Percentiles rank a stretch among this genome's conserved stretches.
phyloP scores from a whole-genome alignment of 2,888 invertebrate genomes.

The Oscheius sp. region DNA sequence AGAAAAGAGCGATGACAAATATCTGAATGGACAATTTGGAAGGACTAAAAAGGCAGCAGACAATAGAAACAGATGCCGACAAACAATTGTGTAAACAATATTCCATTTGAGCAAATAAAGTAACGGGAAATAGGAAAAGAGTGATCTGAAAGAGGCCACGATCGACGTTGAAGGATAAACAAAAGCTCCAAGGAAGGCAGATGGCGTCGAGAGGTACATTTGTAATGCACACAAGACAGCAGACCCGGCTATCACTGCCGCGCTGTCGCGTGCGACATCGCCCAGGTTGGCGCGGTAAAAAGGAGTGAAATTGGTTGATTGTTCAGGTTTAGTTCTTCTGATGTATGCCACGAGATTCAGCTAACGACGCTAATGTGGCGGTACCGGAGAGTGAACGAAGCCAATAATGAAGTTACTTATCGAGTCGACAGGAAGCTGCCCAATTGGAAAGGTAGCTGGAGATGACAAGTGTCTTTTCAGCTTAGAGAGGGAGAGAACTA shows the following conservation, averaged over 20 bases:
- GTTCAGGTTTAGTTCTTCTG: too few relatives aligned
- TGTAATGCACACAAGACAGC: constrained; percentile 29
- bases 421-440: too few relatives aligned
- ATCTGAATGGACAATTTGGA: not conserved
- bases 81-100: not conserved
- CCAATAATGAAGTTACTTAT: too few relatives aligned
- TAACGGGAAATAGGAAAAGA: not conserved
- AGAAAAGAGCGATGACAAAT: constrained; percentile 1
- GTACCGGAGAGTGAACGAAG: too few relatives aligned
- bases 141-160: constrained; percentile 3
- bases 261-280: not conserved
- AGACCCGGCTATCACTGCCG: constrained; percentile 29
- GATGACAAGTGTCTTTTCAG: not conserved
- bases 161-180: constrained; percentile 9
- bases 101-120: too few relatives aligned
- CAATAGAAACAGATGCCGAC: constrained; percentile 22
- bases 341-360: too few relatives aligned
- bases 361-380: too few relatives aligned
- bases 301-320: too few relatives aligned
- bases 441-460: too few relatives aligned
- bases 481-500: not conserved
- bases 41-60: constrained; percentile 4
- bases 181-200: constrained; percentile 15
- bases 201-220: constrained; percentile 35
- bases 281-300: too few relatives aligned